Percentiles rank a stretch among this genome's conserved stretches.
phyloP scores from a whole-genome alignment of 2,113 vertebrate species.

The Acrocephalus arundinaceus region DNA sequence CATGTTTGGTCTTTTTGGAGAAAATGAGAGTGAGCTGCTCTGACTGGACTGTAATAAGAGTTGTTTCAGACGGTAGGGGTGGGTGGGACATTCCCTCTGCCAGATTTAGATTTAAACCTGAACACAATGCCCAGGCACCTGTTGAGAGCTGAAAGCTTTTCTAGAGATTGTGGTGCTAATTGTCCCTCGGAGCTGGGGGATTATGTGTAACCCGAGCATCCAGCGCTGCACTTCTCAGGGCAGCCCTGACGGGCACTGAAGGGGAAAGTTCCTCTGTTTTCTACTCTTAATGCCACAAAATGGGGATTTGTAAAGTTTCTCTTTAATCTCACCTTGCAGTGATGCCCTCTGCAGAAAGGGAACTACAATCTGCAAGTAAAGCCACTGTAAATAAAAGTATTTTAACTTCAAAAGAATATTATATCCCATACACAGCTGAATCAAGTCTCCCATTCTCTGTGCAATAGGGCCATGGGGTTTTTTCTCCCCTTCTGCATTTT shows the following conservation, averaged over 20 bases:
- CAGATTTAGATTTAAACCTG: constrained; percentile 35
- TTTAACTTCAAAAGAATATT: background rate
- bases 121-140: constrained; percentile 42
- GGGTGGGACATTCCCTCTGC: background rate
- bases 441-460: background rate
- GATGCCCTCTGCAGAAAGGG: background rate
- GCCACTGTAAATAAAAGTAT: background rate
- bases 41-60: background rate
- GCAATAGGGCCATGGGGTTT: background rate
- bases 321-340: background rate
- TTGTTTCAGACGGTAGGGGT: background rate
- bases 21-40: background rate
- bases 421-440: background rate
- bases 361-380: background rate
- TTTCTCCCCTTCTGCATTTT: background rate
- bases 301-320: background rate
- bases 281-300: background rate
- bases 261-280: background rate
- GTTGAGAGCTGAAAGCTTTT: constrained; percentile 55
- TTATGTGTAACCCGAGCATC: constrained; percentile 58
- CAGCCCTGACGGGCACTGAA: background rate
- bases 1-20: background rate
- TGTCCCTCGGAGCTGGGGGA: constrained; percentile 50
- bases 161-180: constrained; percentile 40
- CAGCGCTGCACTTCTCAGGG: background rate